Evolutionary conservation across 2,888 invertebrate species (phyloP).

Genomic region (Harpalus rufipes): DNA sequence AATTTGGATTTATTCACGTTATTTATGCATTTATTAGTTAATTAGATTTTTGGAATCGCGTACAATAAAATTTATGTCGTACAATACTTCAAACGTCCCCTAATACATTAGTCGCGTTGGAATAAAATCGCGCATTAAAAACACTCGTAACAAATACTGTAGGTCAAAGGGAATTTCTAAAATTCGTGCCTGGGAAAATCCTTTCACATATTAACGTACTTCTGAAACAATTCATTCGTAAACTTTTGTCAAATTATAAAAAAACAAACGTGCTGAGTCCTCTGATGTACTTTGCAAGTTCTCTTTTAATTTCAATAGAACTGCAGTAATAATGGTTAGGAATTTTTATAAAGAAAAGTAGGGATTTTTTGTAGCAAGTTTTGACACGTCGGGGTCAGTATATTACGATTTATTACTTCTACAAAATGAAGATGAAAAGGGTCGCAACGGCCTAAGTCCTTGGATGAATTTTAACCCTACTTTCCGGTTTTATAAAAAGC

Average conservation of each 20-base stretch:
- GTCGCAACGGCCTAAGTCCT: conserved; percentile 34
- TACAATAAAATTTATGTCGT: background rate
- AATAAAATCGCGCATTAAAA: background rate
- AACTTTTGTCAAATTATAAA: conserved; percentile 43
- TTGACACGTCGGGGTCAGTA: conserved; percentile 33
- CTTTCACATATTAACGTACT: conserved; percentile 25
- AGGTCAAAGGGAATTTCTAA: background rate
- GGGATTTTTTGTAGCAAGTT: conserved; percentile 46
- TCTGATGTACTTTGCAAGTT: conserved; percentile 35
- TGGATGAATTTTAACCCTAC: conserved; percentile 26
- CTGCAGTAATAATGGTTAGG: conserved; percentile 43
- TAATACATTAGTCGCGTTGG: background rate
- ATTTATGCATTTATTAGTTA: background rate
- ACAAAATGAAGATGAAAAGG: conserved; percentile 49
- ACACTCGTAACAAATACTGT: background rate
- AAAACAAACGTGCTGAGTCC: conserved; percentile 47
- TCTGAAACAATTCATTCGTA: conserved; percentile 27
- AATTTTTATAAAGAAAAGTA: conserved; percentile 40
- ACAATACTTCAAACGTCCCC: background rate
- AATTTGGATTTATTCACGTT: too few relatives aligned
- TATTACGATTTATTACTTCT: conserved; percentile 48
- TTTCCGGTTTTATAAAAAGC: conserved; percentile 35
- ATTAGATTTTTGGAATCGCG: background rate
- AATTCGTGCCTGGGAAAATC: conserved; percentile 5
- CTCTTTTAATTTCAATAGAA: conserved; percentile 40